Evolutionary conservation across 2,113 vertebrate species (phyloP), one percentile per base, ranked within the genome.

Genomic region (Anarhynchus alexandrinus): DNA sequence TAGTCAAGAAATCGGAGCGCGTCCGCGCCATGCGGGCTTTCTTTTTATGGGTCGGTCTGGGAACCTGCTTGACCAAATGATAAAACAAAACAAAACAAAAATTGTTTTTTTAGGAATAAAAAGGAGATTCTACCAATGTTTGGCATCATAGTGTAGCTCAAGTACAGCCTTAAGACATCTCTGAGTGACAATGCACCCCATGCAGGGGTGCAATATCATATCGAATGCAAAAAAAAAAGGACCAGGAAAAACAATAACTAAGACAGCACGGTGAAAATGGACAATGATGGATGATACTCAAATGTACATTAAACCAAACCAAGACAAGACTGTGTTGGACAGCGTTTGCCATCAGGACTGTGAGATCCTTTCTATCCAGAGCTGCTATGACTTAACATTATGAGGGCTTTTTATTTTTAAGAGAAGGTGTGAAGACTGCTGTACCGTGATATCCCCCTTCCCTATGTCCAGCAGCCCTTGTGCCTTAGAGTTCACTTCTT

Each of bases 11-110:
- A 99, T 99, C 99, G 97, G 99, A 99, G 98, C 99, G 99, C 42
- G 99, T 99, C 98, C 99, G 99, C 93, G 99, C 99, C 99, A 99
- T 99, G 98, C 99, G 98, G 98, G 99, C 99, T 99, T 99, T 99
- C 99, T 99, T 99, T 99, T 99, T 99, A 99, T 99, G 99, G 98
- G 98, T 97, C 96, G 97, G 98, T 96, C 98, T 98, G 98, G 98
- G 97, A 97, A 98, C 98, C 98, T 98, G 98, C 98, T 98, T 98
- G 98, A 98, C 97, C 98, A 98, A 98, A 98, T 97, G 97, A 98
- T 98, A 98, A 98, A 98, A 98, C 97, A 98, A 98, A 98, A 96
- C 95, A 98, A 98, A 97, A 98, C 93, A 98, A 95, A 67, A 98
- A 97, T 11, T 42, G 10, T 42, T 42, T 45, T 93, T 97, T 88